Conservation (phyloP, 2,888 invertebrate species). For the Caenorhabditis sp. region DNA sequence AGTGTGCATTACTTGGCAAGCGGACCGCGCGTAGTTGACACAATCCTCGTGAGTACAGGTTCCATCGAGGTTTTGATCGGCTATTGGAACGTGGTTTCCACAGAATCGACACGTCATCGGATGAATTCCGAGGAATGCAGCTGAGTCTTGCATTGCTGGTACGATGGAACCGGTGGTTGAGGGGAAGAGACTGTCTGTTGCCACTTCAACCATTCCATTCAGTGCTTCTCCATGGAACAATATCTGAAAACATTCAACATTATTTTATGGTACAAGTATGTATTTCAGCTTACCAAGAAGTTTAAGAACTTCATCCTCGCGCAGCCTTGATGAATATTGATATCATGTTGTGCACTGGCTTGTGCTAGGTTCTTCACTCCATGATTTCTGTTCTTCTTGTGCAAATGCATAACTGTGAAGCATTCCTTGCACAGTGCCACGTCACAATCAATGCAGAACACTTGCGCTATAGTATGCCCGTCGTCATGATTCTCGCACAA, state of each 20-base stretch:
- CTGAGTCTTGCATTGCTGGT: constrained; percentile 32
- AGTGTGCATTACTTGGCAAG: constrained; percentile 85
- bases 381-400: constrained; percentile 85
- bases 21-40: constrained; percentile 88
- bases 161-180: constrained; percentile 19
- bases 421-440: constrained; percentile 89
- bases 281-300: constrained; percentile 86
- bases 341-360: constrained; percentile 82
- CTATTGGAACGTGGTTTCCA: constrained; percentile 52
- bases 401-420: constrained; percentile 93
- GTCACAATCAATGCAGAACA: constrained; percentile 89
- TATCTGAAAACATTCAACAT: no score
- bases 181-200: constrained; percentile 82
- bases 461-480: constrained; percentile 80
- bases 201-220: constrained; percentile 88
- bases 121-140: constrained; percentile 21
- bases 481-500: constrained; percentile 97
- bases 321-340: constrained; percentile 95
- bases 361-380: constrained; percentile 45
- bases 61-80: constrained; percentile 86
- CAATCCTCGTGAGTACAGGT: constrained; percentile 95
- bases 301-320: constrained; percentile 96
- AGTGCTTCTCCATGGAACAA: constrained; percentile 93
- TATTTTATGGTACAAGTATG: no score
- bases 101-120: constrained; percentile 64